Conservation (phyloP, 2,113 vertebrate species). For the Cynoglossus semilaevis region DNA sequence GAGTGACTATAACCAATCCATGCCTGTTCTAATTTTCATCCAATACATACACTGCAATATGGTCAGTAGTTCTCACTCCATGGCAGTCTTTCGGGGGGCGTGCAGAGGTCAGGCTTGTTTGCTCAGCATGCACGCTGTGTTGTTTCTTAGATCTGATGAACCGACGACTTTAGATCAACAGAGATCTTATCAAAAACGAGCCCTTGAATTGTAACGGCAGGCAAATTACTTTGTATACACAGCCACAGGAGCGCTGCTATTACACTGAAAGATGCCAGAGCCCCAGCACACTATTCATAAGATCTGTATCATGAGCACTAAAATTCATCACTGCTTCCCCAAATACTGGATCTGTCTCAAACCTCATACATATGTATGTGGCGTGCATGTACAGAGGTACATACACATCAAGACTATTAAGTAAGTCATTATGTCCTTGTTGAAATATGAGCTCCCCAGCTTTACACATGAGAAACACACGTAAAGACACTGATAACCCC, state of each 20-base stretch:
- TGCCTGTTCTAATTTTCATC: slow-evolving; percentile 20
- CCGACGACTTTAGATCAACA: slow-evolving; percentile 55
- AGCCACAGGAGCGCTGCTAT: slow-evolving; percentile 2
- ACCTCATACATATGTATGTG: neutral
- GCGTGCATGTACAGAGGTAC: neutral
- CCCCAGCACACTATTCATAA: neutral
- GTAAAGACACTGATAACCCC: slow-evolving; percentile 29
- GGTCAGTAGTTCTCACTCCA: slow-evolving; percentile 49
- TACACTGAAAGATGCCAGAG: neutral
- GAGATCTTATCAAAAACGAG: slow-evolving; percentile 54
- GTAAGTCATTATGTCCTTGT: slow-evolving; percentile 15
- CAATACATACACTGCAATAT: slow-evolving; percentile 34
- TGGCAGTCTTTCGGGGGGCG: slow-evolving; percentile 41
- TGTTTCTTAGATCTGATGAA: slow-evolving; percentile 63
- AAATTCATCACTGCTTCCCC: neutral
- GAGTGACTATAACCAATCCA: neutral
- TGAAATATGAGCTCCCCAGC: slow-evolving; percentile 25
- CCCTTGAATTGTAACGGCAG: slow-evolving; percentile 45
- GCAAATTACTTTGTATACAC: slow-evolving; percentile 9
- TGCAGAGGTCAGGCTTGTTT: slow-evolving; percentile 62
- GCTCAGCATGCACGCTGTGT: slow-evolving; percentile 52
- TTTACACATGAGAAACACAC: slow-evolving; percentile 16
- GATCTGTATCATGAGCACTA: neutral
- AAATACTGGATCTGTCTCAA: neutral
- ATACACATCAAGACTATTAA: neutral